phyloP scores from a whole-genome alignment of 2,888 invertebrate genomes.

The Odontomyia ornata region DNA sequence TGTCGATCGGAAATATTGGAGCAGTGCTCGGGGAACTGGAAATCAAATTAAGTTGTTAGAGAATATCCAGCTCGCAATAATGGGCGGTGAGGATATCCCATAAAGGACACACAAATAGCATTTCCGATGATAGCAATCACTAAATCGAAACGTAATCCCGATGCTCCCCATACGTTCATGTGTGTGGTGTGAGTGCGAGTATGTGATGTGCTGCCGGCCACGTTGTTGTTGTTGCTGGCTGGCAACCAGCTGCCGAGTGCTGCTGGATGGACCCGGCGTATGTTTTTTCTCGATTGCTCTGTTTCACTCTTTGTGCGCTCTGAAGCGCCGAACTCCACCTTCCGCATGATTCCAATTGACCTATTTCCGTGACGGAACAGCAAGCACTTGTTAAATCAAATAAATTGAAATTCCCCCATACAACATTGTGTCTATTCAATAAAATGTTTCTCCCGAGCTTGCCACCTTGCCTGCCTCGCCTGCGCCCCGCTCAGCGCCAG shows the following conservation, averaged over 20 bases:
- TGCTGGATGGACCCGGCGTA: not conserved
- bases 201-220: not conserved
- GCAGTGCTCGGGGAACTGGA: constrained; percentile 8
- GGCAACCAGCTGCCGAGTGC: not conserved
- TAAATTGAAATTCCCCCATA: constrained; percentile 51
- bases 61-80: not conserved
- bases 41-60: constrained; percentile 35
- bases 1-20: constrained; percentile 31
- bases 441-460: constrained; percentile 44
- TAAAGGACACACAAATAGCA: constrained; percentile 32
- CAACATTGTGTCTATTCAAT: constrained; percentile 50
- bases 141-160: constrained; percentile 27
- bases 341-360: constrained; percentile 50
- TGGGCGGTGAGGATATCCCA: constrained; percentile 1
- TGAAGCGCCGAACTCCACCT: constrained; percentile 22
- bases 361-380: constrained; percentile 49
- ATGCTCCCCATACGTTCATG: not conserved
- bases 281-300: constrained; percentile 14
- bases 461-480: not conserved
- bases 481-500: not conserved
- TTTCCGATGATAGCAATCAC: constrained; percentile 25
- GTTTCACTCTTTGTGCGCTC: constrained; percentile 7
- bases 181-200: not conserved
- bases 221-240: not conserved
- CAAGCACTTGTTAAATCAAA: constrained; percentile 51